These are phyloP conservation scores for Tanaodytes sp. DNA, from an alignment of 2,888 invertebrate genomes.

Conservation along the genomic window DNA sequence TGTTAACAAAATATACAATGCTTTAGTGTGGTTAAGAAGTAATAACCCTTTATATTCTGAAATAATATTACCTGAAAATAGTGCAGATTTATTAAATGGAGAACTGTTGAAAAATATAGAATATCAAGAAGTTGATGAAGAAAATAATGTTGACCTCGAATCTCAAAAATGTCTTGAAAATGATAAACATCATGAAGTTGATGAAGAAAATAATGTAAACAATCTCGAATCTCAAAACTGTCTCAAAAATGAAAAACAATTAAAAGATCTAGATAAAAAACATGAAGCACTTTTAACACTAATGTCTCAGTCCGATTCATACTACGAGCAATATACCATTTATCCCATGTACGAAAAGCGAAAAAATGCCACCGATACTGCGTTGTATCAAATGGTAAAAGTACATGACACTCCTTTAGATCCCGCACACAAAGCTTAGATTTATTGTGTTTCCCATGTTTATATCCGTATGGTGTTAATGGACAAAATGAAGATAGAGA, in stretches of 20 bases:
- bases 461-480: constrained; percentile 46
- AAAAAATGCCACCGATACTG: neutral
- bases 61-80: constrained; percentile 59
- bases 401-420: constrained; percentile 50
- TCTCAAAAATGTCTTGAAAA: too few species aligned
- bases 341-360: neutral
- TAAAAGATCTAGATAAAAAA: neutral
- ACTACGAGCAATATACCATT: constrained; percentile 13
- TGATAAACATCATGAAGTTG: too few species aligned
- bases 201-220: neutral
- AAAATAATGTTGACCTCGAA: too few species aligned
- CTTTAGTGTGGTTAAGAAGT: constrained; percentile 58
- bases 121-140: too few species aligned
- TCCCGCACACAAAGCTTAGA: constrained; percentile 34
- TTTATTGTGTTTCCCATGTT: constrained; percentile 5
- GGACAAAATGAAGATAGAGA: neutral
- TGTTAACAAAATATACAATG: too few species aligned
- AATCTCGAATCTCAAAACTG: constrained; percentile 3
- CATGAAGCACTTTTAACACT: too few species aligned
- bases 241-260: neutral
- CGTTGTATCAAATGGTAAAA: constrained; percentile 18
- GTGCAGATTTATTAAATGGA: too few species aligned
- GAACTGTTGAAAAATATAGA: too few species aligned
- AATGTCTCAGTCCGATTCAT: neutral
- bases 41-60: constrained; percentile 55